A percentile compares a stretch with the other conserved stretches of the same genome.
Evolutionary conservation across 2,888 invertebrate species (phyloP).

Genomic region (Bugulina stolonifera): DNA sequence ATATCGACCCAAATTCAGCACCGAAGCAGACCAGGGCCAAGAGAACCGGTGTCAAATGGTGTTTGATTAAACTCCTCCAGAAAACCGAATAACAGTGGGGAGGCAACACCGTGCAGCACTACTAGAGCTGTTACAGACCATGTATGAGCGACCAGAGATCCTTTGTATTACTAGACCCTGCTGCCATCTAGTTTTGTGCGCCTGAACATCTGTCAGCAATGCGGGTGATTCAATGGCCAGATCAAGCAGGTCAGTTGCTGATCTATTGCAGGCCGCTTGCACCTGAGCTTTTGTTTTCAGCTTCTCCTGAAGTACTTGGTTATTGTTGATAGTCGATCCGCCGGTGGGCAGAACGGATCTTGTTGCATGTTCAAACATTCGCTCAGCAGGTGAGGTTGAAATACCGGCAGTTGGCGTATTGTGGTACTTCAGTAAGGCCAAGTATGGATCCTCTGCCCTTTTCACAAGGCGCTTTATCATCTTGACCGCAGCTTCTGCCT

Average conservation of each 20-base stretch:
- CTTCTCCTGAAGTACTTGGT: neutral
- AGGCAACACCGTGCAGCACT: no score
- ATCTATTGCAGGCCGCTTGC: neutral
- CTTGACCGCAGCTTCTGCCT: conserved; percentile 28
- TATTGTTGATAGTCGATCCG: neutral
- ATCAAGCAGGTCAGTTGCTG: neutral
- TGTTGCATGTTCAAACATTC: conserved; percentile 3
- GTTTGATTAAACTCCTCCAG: no score
- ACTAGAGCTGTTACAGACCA: no score
- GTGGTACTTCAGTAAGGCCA: neutral
- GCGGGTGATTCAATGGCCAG: neutral
- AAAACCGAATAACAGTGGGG: no score
- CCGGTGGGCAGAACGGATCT: neutral
- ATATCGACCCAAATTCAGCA: no score
- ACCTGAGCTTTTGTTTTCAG: neutral
- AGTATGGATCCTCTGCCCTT: conserved; percentile 7
- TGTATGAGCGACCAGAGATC: neutral
- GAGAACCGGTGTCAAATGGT: no score
- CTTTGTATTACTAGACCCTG: neutral
- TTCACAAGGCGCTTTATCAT: conserved; percentile 18
- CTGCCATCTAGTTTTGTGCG: conserved; percentile 9
- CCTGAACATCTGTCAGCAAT: neutral
- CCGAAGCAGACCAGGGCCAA: no score
- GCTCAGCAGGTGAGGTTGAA: neutral
- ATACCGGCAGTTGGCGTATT: neutral